Evolutionary conservation across 2,888 invertebrate genomes (phyloP).

Genomic region (Rhingia rostrata): DNA sequence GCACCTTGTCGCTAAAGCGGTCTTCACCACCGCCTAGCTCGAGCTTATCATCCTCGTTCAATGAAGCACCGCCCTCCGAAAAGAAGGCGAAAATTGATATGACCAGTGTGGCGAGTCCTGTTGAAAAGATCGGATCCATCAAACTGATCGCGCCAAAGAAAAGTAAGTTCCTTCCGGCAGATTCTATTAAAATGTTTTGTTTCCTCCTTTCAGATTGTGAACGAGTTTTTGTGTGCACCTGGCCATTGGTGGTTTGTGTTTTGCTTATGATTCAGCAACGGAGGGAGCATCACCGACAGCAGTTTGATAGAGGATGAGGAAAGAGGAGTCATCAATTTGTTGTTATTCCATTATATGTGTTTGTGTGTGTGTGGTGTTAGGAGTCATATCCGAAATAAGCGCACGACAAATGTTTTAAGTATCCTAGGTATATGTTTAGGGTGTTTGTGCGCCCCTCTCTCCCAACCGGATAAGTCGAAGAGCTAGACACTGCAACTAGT

Average conservation of each 20-base stretch:
- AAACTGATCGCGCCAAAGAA: slow-evolving; percentile 94
- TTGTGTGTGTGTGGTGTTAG: slow-evolving; percentile 40
- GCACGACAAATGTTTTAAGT: slow-evolving; percentile 34
- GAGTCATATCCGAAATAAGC: slow-evolving; percentile 24
- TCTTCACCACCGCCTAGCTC: slow-evolving; percentile 79
- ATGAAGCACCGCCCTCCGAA: slow-evolving; percentile 86
- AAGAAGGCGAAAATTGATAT: slow-evolving; percentile 89
- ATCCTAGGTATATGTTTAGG: slow-evolving; percentile 29
- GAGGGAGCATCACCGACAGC: slow-evolving; percentile 6
- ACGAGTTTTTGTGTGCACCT: slow-evolving; percentile 47
- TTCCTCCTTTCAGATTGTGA: slow-evolving; percentile 61
- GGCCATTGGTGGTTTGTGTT: slow-evolving; percentile 39
- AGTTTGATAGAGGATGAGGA: slow-evolving; percentile 69
- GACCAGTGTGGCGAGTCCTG: slow-evolving; percentile 82
- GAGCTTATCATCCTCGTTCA: slow-evolving; percentile 25
- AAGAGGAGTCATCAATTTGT: slow-evolving; percentile 69
- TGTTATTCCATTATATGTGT: slow-evolving; percentile 15
- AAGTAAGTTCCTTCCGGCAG: slow-evolving; percentile 88
- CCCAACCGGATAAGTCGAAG: slow-evolving; percentile 2
- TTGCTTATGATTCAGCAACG: slow-evolving; percentile 52
- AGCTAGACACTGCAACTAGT: slow-evolving; percentile 9
- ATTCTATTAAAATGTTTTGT: slow-evolving; percentile 77
- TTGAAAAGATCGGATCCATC: slow-evolving; percentile 91
- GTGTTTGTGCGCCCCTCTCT: not conserved
- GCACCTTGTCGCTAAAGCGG: slow-evolving; percentile 77